Evolutionary conservation across 2,797 vertebrate species (phyloP).

Genomic region (Margarornis squamiger): DNA sequence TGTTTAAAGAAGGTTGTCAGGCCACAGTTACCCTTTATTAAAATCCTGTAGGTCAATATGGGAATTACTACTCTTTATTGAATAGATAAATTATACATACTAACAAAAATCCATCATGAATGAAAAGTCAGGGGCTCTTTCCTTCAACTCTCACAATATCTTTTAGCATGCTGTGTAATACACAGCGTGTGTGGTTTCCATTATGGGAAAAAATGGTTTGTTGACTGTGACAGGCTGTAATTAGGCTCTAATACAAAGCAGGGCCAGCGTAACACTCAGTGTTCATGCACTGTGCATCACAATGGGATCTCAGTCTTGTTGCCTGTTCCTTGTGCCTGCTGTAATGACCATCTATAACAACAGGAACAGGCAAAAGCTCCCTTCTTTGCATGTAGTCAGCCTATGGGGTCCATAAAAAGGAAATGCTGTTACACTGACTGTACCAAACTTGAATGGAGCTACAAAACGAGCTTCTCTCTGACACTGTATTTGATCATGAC

Average conservation of each 20-base stretch:
- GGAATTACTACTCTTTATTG: background rate
- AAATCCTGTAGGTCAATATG: conserved; percentile 3
- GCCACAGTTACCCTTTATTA: background rate
- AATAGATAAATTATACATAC: background rate
- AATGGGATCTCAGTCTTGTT: background rate
- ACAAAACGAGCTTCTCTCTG: background rate
- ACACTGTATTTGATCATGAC: background rate
- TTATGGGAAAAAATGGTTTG: background rate
- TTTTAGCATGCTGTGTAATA: background rate
- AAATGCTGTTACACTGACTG: background rate
- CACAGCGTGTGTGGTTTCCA: background rate
- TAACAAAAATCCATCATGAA: background rate
- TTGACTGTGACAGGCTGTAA: conserved; percentile 28
- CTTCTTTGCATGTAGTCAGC: background rate
- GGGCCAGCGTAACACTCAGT: background rate
- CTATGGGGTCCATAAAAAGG: background rate
- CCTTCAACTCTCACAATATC: background rate
- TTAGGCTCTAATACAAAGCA: conserved; percentile 16
- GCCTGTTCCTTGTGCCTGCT: background rate
- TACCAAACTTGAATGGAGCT: background rate
- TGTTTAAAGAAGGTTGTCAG: background rate
- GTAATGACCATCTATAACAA: background rate
- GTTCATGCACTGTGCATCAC: background rate
- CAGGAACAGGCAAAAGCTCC: background rate
- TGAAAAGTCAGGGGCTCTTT: background rate